Base-by-base conservation (phyloP, 2,888 invertebrate genomes). In the Xestia xanthographa region DNA sequence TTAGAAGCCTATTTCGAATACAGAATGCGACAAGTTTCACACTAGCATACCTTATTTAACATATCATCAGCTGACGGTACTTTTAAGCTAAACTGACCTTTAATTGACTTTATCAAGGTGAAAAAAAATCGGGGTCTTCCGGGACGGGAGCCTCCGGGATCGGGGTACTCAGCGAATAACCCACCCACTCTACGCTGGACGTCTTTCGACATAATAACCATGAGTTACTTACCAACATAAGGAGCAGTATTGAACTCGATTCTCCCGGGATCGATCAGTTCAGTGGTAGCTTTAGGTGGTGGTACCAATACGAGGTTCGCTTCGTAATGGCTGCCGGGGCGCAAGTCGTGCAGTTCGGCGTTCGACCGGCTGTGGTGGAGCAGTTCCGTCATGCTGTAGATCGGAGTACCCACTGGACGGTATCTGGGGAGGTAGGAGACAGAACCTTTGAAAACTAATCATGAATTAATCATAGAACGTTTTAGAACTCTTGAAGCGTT, bases 271-370 rank as follows among this genome's bases (percentile, higher is more conserved):
- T 98, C 98, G n/a, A 97, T 97, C 3, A 99, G 95, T 87, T 99
- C 98, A 0, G 98, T 98, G 38, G 97, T 97, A 84, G 98, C 98
- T 26, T 98, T 97, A 0, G 98, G 97, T 80, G 98, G 98, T 0
- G 99, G 98, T 74, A 98, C 98, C 80, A 98, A 98, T 81, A 98
- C 98, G 58, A 99, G 97, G 0, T 98, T 98, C 3, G 99, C 97
- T 93, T 98, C 98, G 90, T 99, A 99, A 58, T 97, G 97, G 0
- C 98, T 98, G 65, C 98, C 98, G 0, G 99, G 98, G 78, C 98
- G 97, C 11, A 99, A 95, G 86, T 98, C 98, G 87, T 98, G 98
- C 74, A 99, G 97, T 34, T 97, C 97, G 83, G 98, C 98, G 68
- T 97, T 97, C 0, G 98, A 98, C 0, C 98, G 97, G 14, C 98